These are phyloP conservation scores for Datnioides undecimradiatus DNA, from an alignment of 2,113 vertebrate species.

Conservation along the genomic window DNA sequence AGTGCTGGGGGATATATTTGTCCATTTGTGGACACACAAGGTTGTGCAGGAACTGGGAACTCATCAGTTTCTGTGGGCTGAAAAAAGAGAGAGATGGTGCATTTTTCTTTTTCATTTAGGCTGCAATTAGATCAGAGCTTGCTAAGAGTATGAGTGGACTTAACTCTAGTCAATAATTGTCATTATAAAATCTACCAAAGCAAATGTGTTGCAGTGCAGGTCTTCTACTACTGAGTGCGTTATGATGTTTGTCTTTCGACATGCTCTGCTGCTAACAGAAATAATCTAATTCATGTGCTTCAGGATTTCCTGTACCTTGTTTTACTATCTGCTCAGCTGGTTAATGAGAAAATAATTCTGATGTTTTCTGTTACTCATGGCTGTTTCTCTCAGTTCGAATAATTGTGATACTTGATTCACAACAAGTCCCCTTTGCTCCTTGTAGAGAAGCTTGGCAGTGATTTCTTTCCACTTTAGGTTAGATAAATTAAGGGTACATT, in stretches of 20 bases:
- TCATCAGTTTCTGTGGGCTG: background rate
- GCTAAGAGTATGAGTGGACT: background rate
- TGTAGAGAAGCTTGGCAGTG: background rate
- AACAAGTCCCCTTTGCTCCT: background rate
- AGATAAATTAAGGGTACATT: background rate
- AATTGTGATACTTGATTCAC: background rate
- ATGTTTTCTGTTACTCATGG: constrained; percentile 25
- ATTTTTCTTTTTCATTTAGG: background rate
- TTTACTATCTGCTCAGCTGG: constrained; percentile 19
- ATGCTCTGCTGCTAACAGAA: constrained; percentile 5
- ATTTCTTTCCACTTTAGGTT: background rate
- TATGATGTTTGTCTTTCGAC: background rate
- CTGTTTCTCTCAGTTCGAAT: constrained; percentile 8
- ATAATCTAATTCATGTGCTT: constrained; percentile 34
- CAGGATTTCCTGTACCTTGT: background rate
- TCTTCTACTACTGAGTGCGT: background rate
- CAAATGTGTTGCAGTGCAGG: background rate
- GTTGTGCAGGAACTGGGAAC: background rate
- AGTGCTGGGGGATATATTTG: constrained; percentile 3
- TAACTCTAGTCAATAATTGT: background rate
- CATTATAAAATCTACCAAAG: background rate
- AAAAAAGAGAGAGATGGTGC: background rate
- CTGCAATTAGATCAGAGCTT: background rate
- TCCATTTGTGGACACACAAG: background rate
- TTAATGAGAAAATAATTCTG: constrained; percentile 43